Evolutionary conservation across 2,888 invertebrate genomes (phyloP), one percentile per base, ranked within the genome.

Genomic region (Agelastica alni): DNA sequence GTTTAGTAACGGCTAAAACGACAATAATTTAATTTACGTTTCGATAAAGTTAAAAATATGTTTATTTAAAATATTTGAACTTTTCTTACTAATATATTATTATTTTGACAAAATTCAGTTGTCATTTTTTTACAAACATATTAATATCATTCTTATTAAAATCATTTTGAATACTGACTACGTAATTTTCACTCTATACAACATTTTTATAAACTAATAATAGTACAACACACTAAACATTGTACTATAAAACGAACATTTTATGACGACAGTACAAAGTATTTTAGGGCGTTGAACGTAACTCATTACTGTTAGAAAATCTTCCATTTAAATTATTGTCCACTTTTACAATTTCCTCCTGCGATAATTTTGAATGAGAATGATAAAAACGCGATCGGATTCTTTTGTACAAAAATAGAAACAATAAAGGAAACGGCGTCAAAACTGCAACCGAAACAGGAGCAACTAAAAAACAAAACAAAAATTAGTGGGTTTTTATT

Each of bases 381-480:
- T 49, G 41, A 34, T 44, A 58, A 49, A 60, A 82, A 82, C 81
- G 81, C 61, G 72, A 72, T 39, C 68, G 78, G 10, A 84, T 73
- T 67, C 81, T 82, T 67, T 82, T 82, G 63, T 78, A 78, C 10
- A 85, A 71, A 69, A 64, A 75, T 2, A 76, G 51, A 5, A 61
- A 43, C 9, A 76, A 45, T 12, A 96, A 81, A 0, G 96, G 96
- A 16, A 95, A 72, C 0, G 96, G 96, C 0, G 96, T 96, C 91
- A 96, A 93, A 37, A 94, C 87, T 12, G 96, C 95, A 13, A 93
- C 89, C 2, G 93, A 85, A 0, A 96, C 94, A 2, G 96, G 96
- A 54, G 93, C 84, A 65, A 95, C 93, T 85, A 80, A 53, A 79
- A 81, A 64, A 37, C 54, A 26, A 26, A 26, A 26, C 26, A 26